These are phyloP conservation scores for Cyanistes caeruleus DNA, from an alignment of 2,113 vertebrate species.

Conservation along the genomic window DNA sequence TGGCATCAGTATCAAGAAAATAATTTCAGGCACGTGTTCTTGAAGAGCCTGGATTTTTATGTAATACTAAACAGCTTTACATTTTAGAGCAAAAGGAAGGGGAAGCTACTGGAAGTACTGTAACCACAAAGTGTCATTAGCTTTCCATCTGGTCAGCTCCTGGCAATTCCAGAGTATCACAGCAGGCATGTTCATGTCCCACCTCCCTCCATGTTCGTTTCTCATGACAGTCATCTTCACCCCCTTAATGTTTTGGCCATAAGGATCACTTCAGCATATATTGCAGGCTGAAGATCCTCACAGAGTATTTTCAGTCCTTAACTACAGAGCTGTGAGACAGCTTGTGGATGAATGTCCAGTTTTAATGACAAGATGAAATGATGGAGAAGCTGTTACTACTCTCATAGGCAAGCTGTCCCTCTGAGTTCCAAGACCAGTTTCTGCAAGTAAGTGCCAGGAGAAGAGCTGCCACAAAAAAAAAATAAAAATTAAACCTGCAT, in stretches of 20 bases:
- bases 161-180: neutral
- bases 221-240: neutral
- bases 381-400: neutral
- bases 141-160: neutral
- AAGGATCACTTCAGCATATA: neutral
- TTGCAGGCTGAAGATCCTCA: neutral
- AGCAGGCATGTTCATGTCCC: neutral
- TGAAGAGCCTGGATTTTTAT: neutral
- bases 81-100: neutral
- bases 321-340: neutral
- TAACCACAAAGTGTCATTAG: neutral
- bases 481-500: neutral
- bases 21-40: neutral
- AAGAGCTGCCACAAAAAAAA: neutral
- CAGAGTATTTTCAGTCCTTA: neutral
- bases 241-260: neutral
- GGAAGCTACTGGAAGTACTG: neutral
- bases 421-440: neutral
- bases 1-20: neutral
- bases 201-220: neutral
- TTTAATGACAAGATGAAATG: neutral
- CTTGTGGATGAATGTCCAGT: neutral
- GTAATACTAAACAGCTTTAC: neutral
- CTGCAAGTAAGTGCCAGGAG: neutral
- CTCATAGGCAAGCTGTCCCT: neutral